Evolutionary conservation across 2,888 invertebrate species (phyloP), one percentile per base, ranked within the genome.

Genomic region (Alentia gelatinosa): DNA sequence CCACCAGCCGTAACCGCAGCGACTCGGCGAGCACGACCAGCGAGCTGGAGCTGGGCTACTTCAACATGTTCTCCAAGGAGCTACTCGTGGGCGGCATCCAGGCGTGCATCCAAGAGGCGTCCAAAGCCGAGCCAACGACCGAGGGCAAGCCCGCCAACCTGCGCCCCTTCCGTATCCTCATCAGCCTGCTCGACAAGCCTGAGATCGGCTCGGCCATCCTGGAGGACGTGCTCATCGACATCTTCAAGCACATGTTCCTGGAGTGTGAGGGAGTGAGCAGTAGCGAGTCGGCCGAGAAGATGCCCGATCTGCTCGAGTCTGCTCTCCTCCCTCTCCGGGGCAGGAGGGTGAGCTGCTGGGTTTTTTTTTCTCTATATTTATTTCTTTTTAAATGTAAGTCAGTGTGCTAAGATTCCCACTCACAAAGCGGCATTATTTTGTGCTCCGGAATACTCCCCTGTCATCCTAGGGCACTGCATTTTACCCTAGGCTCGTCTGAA

Each of bases 121-220:
- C 74, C 42, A n/a, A 39, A 30, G 79, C 37, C 19, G 40, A 74
- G 26, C 33, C 74, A 7, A 9, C n/a, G 47, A 26, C 88, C 9
- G 92, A 89, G 26, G 89, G 74, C 74, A 92, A 90, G 91, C 91
- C 56, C 68, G 91, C 90, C 91, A 93, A 92, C 47, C 91, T 94
- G 56, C 91, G 92, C 89, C 96, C 95, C 19, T 96, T 98, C 95
- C 97, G 98, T 93, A 97, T 98, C 91, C 97, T 98, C 93, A 97
- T 98, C 37, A 98, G 98, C 79, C 96, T 98, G 84, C 96, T 98
- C 91, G 98, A 98, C 95, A 98, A 98, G 96, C 97, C 98, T 15
- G 98, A 98, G 95, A 98, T 98, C 91, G 98, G 98, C 9, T 94
- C 95, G 19, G 94, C 94, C 40, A 95, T 96, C 63, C 91, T 96